A percentile compares a stretch with the other conserved stretches of the same genome.
Evolutionary conservation across 2,888 invertebrate species (phyloP).

Genomic region (Altica lythri): DNA sequence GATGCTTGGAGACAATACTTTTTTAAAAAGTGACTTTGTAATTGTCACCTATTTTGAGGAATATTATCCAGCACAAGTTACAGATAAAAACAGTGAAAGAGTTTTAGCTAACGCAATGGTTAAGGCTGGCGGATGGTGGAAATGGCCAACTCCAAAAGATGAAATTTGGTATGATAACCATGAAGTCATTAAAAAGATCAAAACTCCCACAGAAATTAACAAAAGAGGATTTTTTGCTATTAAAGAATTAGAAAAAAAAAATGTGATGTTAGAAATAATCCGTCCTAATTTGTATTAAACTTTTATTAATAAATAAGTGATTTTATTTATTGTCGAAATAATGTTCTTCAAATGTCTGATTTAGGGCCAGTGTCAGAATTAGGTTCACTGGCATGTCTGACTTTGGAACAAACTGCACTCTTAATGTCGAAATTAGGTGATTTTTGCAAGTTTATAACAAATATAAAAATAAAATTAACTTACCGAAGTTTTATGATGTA

Average conservation of each 20-base stretch:
- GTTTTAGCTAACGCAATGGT: slow-evolving; percentile 8
- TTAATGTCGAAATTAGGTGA: too few relatives aligned
- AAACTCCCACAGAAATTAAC: background rate
- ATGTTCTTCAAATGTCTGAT: too few relatives aligned
- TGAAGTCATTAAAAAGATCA: slow-evolving; percentile 10
- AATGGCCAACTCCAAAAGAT: slow-evolving; percentile 3
- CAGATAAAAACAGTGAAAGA: slow-evolving; percentile 2
- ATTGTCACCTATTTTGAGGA: slow-evolving; percentile 5
- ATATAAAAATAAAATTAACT: too few relatives aligned
- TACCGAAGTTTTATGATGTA: too few relatives aligned
- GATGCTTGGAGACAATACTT: too few relatives aligned
- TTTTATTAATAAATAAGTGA: background rate
- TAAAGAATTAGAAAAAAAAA: slow-evolving; percentile 1
- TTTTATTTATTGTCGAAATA: background rate
- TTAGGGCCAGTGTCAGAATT: too few relatives aligned
- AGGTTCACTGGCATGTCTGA: too few relatives aligned
- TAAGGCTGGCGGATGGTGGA: background rate
- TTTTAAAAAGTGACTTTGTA: too few relatives aligned
- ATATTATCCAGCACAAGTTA: slow-evolving; percentile 6
- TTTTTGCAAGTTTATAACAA: too few relatives aligned
- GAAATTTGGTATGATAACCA: slow-evolving; percentile 10
- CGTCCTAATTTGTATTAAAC: background rate
- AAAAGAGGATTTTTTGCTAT: slow-evolving; percentile 11
- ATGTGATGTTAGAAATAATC: background rate
- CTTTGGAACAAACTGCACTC: too few relatives aligned